A percentile compares a stretch with the other conserved stretches of the same genome.
phyloP scores from a whole-genome alignment of 2,113 vertebrate genomes.

The Siniperca knerii region DNA sequence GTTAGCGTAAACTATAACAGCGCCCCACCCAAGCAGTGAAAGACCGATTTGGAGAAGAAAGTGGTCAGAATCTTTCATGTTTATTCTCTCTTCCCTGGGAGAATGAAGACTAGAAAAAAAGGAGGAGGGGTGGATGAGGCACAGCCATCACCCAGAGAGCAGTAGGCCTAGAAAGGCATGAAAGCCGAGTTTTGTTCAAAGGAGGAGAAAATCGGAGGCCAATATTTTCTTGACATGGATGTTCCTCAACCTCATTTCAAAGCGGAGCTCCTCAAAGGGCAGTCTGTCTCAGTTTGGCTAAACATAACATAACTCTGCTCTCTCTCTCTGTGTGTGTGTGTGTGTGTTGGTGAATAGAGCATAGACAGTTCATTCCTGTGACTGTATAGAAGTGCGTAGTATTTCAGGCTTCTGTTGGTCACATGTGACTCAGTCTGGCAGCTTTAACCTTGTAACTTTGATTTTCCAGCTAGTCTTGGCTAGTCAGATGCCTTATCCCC shows the following conservation, averaged over 20 bases:
- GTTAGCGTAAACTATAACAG: conserved; percentile 42
- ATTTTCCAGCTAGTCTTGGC: neutral
- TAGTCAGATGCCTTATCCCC: neutral
- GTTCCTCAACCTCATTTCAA: conserved; percentile 78
- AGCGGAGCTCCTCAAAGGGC: conserved; percentile 79
- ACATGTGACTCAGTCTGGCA: conserved; percentile 30
- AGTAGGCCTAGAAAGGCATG: conserved; percentile 54
- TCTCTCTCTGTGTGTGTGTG: conserved; percentile 39
- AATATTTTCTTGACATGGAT: conserved; percentile 82
- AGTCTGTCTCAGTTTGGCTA: conserved; percentile 75
- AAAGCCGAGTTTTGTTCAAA: conserved; percentile 75
- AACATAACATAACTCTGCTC: conserved; percentile 67
- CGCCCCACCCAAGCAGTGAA: conserved; percentile 64
- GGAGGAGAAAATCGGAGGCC: conserved; percentile 67
- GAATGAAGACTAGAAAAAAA: conserved; percentile 11
- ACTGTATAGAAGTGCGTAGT: conserved; percentile 59
- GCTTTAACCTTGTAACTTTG: conserved; percentile 12
- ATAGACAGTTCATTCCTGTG: conserved; percentile 55
- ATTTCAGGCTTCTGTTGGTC: conserved; percentile 43
- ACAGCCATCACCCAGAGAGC: neutral
- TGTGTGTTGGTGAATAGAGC: conserved; percentile 71
- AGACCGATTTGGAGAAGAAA: conserved; percentile 58
- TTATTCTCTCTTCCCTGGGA: conserved; percentile 59
- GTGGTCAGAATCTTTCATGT: conserved; percentile 42
- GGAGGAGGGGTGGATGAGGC: conserved; percentile 26